Base-by-base conservation (phyloP, 1,140 invertebrate genomes). In the Hylaeus anthracinus region DNA sequence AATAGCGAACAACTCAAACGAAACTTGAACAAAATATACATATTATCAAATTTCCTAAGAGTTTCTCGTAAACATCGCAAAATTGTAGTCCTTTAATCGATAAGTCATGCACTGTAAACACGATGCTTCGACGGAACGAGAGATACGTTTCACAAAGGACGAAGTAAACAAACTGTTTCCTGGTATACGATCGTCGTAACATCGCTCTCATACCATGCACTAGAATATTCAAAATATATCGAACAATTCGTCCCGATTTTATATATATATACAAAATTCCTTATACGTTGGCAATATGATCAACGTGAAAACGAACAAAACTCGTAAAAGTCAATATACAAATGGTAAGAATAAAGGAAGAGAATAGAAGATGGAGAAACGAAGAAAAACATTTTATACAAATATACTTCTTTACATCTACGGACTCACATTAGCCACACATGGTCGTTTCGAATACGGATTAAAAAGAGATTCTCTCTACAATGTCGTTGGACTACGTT, bases 361-460 rank as follows among this genome's bases (percentile, higher is more conserved):
- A 56, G 12, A 56, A 39, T 4, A 60, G n/a, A 73, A 4, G 37
- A 58, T 37, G 14, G n/a, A 39, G 37, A 55, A 67, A 74, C 9
- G n/a, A 82, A 78, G 60, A 61, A 55, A 53, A 45, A 60, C 51
- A 71, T 82, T 85, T 82, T 85, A 83, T 88, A 88, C 86, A 88
- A 78, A 60, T 81, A 83, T 48, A 67, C 39, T 72, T 76, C 48
- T 72, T 86, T 85, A 85, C 74, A 82, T 78, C 76, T 88, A 88
- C 75, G 14, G 60, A 78, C 76, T 84, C 73, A 45, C 71, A 58
- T 85, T 65, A 72, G 76, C 73, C 83, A 78, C 86, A 37, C 73
- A 82, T 79, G 64, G 63, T 85, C 86, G 70, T 81, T 77, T 79
- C 61, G 64, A 87, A 65, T 82, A 53, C 71, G 74, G 61, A 72